Percentiles rank a stretch among this genome's conserved stretches.
phyloP scores from a whole-genome alignment of 2,113 vertebrate species.

The Ophiodon elongatus region DNA sequence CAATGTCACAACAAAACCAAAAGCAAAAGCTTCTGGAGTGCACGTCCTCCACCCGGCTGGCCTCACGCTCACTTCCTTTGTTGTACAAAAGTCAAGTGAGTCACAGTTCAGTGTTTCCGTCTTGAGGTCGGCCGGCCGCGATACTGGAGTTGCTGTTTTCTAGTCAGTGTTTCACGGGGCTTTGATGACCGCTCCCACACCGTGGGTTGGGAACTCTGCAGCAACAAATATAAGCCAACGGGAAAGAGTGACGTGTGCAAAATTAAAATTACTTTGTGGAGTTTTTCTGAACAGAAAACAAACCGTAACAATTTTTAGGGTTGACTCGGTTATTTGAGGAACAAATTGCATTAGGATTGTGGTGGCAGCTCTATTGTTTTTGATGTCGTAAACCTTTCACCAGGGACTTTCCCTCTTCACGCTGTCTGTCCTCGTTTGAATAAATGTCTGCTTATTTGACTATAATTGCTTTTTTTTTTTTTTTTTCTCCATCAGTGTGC shows the following conservation, averaged over 20 bases:
- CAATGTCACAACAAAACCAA: not conserved
- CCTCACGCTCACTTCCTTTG: not conserved
- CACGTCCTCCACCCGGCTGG: not conserved
- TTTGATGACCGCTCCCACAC: not conserved
- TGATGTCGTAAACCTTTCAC: not conserved
- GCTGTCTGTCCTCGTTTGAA: not conserved
- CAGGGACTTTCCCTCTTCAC: not conserved
- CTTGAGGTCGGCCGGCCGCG: not conserved
- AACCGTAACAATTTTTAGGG: not conserved
- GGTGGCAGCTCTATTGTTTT: not conserved
- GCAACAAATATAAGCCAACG: not conserved
- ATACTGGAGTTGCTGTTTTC: not conserved
- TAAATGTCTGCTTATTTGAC: not conserved
- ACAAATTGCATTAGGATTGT: not conserved
- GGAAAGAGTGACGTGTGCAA: not conserved
- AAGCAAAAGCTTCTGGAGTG: too few relatives aligned
- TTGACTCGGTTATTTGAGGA: not conserved
- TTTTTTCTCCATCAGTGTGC: constrained; percentile 87
- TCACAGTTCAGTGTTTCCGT: not conserved
- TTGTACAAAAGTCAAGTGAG: not conserved
- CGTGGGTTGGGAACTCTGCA: not conserved
- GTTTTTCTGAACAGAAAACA: not conserved
- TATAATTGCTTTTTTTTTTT: constrained; percentile 33
- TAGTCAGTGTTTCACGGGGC: not conserved
- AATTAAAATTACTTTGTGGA: not conserved